Evolutionary conservation across 2,797 vertebrate species (phyloP).

Genomic region (Chromobotia macracanthus): DNA sequence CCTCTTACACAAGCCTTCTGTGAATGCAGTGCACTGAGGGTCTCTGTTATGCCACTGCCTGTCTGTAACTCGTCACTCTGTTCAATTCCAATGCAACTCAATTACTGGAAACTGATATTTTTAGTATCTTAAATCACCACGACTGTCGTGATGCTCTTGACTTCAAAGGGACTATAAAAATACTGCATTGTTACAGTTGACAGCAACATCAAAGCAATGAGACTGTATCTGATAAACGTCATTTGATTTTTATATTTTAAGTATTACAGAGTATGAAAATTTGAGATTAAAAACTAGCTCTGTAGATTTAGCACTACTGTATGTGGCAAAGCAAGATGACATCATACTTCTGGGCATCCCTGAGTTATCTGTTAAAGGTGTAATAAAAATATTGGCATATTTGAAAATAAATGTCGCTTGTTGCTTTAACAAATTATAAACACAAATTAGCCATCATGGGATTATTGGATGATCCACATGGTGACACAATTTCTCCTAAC

Average conservation of each 20-base stretch:
- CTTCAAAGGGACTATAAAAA: slow-evolving; percentile 64
- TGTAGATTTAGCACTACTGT: slow-evolving; percentile 14
- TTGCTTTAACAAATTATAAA: slow-evolving; percentile 1
- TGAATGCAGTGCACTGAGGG: slow-evolving; percentile 60
- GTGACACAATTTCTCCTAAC: not conserved
- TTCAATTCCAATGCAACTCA: slow-evolving; percentile 60
- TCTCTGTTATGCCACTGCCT: slow-evolving; percentile 60
- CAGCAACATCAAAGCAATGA: slow-evolving; percentile 51
- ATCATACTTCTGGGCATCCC: not conserved
- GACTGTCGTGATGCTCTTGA: slow-evolving; percentile 65
- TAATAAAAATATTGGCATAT: slow-evolving; percentile 1
- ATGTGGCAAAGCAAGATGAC: slow-evolving; percentile 5
- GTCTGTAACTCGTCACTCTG: slow-evolving; percentile 59
- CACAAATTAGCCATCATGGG: not conserved
- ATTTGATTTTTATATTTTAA: slow-evolving; percentile 48
- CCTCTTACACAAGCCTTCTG: slow-evolving; percentile 57
- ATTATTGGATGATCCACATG: slow-evolving; percentile 15
- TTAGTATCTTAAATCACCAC: slow-evolving; percentile 66
- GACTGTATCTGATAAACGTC: slow-evolving; percentile 42
- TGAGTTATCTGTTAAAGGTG: not conserved
- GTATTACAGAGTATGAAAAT: slow-evolving; percentile 47
- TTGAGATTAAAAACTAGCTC: slow-evolving; percentile 31
- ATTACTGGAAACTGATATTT: slow-evolving; percentile 63
- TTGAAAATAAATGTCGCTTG: not conserved
- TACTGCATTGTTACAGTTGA: slow-evolving; percentile 61